Percentiles rank a stretch among this genome's conserved stretches.
Conservation (phyloP, 2,888 invertebrate species). For the Leptopilina syphax region DNA sequence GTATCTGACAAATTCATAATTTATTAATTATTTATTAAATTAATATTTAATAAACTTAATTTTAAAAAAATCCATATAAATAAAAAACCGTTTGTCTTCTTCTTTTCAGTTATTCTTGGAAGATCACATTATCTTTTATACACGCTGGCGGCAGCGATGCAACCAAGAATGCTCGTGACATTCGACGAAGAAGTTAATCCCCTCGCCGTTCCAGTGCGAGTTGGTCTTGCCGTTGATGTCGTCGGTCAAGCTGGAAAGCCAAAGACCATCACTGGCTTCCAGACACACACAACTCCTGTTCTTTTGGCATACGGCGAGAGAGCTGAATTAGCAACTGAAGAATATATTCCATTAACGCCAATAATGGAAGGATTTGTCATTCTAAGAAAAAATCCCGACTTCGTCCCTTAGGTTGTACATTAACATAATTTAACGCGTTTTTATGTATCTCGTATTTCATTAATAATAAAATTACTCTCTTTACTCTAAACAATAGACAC, state of each 20-base stretch:
- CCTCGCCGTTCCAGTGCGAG: constrained; percentile 93
- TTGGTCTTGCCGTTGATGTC: constrained; percentile 97
- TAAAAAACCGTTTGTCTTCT: not conserved
- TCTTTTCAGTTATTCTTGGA: constrained; percentile 87
- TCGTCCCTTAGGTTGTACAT: constrained; percentile 74
- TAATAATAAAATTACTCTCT: constrained; percentile 33
- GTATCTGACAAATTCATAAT: constrained; percentile 67
- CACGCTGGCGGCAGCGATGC: constrained; percentile 97
- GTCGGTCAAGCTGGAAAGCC: constrained; percentile 99
- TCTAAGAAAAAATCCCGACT: constrained; percentile 92
- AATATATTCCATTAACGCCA: constrained; percentile 95
- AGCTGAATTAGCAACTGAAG: constrained; percentile 98
- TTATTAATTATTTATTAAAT: not conserved
- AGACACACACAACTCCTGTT: constrained; percentile 99
- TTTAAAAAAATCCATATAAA: not conserved
- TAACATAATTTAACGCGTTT: constrained; percentile 22
- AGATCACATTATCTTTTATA: constrained; percentile 98
- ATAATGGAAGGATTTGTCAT: constrained; percentile 99
- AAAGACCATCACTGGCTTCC: constrained; percentile 99
- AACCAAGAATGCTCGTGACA: constrained; percentile 98
- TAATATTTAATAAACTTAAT: not conserved
- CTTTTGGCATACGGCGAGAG: constrained; percentile 97
- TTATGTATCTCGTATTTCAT: constrained; percentile 37
- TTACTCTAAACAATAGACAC: constrained; percentile 14
- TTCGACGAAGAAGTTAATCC: constrained; percentile 97